Base-by-base conservation (phyloP, 53 echinoderm and acorn worm genomes). In the Pentamera pediparva region DNA sequence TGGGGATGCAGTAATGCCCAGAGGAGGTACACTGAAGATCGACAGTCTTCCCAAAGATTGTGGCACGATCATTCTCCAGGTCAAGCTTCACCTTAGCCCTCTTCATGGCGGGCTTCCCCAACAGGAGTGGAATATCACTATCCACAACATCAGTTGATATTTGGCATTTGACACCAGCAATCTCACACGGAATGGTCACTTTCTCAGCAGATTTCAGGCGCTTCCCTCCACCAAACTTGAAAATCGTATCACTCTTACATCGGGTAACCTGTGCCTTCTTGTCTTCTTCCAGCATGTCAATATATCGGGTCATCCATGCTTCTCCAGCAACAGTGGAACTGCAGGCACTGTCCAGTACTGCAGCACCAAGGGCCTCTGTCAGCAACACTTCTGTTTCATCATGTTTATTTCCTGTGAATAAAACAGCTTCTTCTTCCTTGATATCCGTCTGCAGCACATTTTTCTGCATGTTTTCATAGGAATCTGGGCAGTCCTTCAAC, bases 1-100 rank as follows among this genome's bases (percentile, higher is more conserved):
- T 62, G 36, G 62, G 62, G 36, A 62, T 62, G 62, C 38, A 62
- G 62, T 62, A 62, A 62, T 62, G 10, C 18, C 38, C 62, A 35
- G 37, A 37, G 11, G 38, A 62, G 36, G 38, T 62, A 35, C 62
- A 62, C 62, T 62, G 62, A 21, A 37, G 62, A 35, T 37, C 62
- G 4, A 62, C 62, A 35, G 62, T 35, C 34, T 62, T 33, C 34
- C 62, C 37, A 17, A 37, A 62, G 36, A 6, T 62, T 15, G 34
- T 35, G 17, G 62, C 38, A 36, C 62, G 37, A 34, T 62, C 38
- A 62, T 62, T 62, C 36, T 62, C 38, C 0, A 62, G 37, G 33
- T 62, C 62, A 62, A 62, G 37, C 10, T 62, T 62, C 62, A 62
- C 62, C 37, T 35, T 37, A 4, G 62, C 62, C 34, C 37, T 62